Conservation (phyloP, 2,113 vertebrate genomes). For the Microcebus jonahi region DNA sequence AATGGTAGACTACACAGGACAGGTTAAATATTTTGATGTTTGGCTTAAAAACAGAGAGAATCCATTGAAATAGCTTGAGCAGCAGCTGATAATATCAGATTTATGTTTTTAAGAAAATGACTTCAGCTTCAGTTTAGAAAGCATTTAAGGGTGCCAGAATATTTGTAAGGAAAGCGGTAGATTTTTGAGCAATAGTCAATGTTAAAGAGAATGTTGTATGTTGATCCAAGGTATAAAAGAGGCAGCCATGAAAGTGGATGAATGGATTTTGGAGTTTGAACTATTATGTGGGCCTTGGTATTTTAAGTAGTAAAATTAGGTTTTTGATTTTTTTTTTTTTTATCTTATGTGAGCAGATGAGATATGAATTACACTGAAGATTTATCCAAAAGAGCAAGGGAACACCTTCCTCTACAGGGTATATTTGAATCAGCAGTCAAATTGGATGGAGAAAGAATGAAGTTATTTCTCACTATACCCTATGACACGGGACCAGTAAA, state of each 20-base stretch:
- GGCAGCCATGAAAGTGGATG: neutral
- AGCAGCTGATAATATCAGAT: neutral
- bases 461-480: neutral
- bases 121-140: neutral
- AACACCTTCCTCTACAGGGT: neutral
- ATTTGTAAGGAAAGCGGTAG: neutral
- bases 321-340: neutral
- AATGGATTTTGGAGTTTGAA: neutral
- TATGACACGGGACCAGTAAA: neutral
- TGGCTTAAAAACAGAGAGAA: neutral
- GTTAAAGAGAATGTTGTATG: neutral
- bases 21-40: neutral
- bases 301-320: constrained; percentile 5
- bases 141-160: neutral
- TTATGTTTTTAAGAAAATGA: neutral
- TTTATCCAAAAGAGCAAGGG: neutral
- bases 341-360: neutral
- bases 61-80: neutral
- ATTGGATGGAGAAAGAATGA: neutral
- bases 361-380: neutral
- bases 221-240: neutral
- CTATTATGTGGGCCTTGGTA: neutral
- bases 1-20: neutral
- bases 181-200: neutral
- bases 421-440: neutral